phyloP scores from a whole-genome alignment of 1,140 invertebrate species.

The Nebria ingens region DNA sequence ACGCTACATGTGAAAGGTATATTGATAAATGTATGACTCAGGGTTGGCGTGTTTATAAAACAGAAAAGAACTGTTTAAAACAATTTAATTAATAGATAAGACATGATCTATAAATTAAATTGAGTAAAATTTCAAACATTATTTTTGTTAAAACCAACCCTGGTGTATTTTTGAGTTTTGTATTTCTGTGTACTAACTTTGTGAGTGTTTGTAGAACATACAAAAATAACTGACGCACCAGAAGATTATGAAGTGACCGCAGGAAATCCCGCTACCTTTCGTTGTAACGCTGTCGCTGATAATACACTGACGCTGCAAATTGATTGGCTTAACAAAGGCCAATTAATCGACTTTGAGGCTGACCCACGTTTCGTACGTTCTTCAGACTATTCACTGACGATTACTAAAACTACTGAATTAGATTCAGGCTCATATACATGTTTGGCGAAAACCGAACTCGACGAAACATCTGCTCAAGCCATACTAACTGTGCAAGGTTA shows the following conservation, averaged over 20 bases:
- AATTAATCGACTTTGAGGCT: constrained; percentile 76
- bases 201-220: constrained; percentile 56
- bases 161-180: too few relatives aligned
- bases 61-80: constrained; percentile 6
- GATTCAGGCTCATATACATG: constrained; percentile 95
- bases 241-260: constrained; percentile 86
- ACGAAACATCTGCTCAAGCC: constrained; percentile 71
- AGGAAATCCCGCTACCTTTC: constrained; percentile 80
- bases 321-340: constrained; percentile 77
- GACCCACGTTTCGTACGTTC: constrained; percentile 73
- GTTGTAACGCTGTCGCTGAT: constrained; percentile 85
- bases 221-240: constrained; percentile 73
- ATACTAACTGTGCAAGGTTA: constrained; percentile 83
- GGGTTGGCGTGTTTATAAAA: constrained; percentile 10
- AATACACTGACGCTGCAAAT: constrained; percentile 68
- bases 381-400: constrained; percentile 86
- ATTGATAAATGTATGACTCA: too few relatives aligned
- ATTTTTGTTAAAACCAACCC: too few relatives aligned
- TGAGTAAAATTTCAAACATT: too few relatives aligned
- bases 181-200: too few relatives aligned
- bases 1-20: constrained; percentile 70
- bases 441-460: constrained; percentile 82
- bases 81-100: too few relatives aligned
- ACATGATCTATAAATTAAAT: too few relatives aligned
- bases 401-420: constrained; percentile 85